Base-by-base conservation (phyloP, 2,113 vertebrate species). In the Pachypanchax playfairii region DNA sequence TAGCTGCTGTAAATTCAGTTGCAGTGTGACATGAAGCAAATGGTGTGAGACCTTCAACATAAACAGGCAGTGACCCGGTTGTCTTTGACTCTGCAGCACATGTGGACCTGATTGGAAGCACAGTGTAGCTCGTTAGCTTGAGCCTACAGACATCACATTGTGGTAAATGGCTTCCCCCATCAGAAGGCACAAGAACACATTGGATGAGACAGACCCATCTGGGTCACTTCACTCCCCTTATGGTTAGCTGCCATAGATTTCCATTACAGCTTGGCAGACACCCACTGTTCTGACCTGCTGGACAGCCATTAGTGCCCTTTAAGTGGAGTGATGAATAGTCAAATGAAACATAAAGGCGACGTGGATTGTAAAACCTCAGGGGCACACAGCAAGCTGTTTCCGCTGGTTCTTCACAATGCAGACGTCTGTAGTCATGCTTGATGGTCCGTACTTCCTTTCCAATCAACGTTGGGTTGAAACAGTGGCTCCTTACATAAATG, bases 191-290 rank as follows among this genome's bases (percentile, higher is more conserved):
- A 66, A 53, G n/a, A n/a, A n/a, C 71, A 77, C 65, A 54, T 22
- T 36, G 44, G 52, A 76, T 59, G 60, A 65, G 65, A 54, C 51
- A 24, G 25, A 61, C 49, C 54, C 70, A 79, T 86, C 77, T 85
- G 75, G 85, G 87, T 88, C 79, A 83, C 66, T 76, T 90, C 83
- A 75, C 86, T 80, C 44, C 73, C 38, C 69, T 84, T 80, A 65
- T 87, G 84, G 89, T 87, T 82, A 88, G 61, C 69, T 77, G 80
- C 56, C 83, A 90, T 89, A 84, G 91, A 92, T 92, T 85, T 91
- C 87, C 82, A 58, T 88, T 91, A 71, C 73, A 75, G 69, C 72
- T 70, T 87, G 91, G 65, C 76, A 57, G 66, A 39, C 58, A n/a
- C n/a, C 39, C 21, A 20, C 73, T 36, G 41, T 80, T 87, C 82